phyloP scores from a whole-genome alignment of 2,113 vertebrate genomes.

The Leptobrachium ailaonicum region DNA sequence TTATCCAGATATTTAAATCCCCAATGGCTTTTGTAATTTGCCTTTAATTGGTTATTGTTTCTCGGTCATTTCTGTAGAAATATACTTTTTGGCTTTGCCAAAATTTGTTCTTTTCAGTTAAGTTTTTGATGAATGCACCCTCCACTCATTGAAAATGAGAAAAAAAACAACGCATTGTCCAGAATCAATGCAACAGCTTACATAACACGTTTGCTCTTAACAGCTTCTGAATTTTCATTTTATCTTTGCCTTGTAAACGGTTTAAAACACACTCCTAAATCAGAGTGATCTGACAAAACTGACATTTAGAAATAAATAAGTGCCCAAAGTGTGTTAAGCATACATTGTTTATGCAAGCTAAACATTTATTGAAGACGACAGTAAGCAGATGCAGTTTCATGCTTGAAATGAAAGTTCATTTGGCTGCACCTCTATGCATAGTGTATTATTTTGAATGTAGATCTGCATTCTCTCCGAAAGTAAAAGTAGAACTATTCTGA shows the following conservation, averaged over 20 bases:
- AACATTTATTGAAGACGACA: slow-evolving; percentile 22
- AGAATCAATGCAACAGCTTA: slow-evolving; percentile 5
- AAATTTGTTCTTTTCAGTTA: background rate
- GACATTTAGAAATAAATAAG: slow-evolving; percentile 37
- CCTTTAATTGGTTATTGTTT: background rate
- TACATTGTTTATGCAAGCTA: slow-evolving; percentile 36
- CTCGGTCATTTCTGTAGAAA: background rate
- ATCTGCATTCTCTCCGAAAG: background rate
- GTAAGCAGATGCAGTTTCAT: background rate
- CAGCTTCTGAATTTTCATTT: background rate
- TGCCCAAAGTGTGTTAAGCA: slow-evolving; percentile 15
- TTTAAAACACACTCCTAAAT: slow-evolving; percentile 24
- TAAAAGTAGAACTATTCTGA: too few relatives aligned
- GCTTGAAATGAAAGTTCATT: background rate
- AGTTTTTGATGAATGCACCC: background rate
- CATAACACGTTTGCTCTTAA: background rate
- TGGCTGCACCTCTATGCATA: background rate
- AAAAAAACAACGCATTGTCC: background rate
- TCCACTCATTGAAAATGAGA: slow-evolving; percentile 7
- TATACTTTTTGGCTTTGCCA: background rate
- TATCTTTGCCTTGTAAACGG: background rate
- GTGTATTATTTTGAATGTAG: background rate
- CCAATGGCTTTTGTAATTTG: too few relatives aligned
- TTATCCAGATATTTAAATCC: too few relatives aligned
- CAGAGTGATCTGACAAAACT: background rate